A percentile compares a stretch with the other conserved stretches of the same genome.
Conservation (phyloP, 2,797 vertebrate species). For the Macropus fuliginosus region DNA sequence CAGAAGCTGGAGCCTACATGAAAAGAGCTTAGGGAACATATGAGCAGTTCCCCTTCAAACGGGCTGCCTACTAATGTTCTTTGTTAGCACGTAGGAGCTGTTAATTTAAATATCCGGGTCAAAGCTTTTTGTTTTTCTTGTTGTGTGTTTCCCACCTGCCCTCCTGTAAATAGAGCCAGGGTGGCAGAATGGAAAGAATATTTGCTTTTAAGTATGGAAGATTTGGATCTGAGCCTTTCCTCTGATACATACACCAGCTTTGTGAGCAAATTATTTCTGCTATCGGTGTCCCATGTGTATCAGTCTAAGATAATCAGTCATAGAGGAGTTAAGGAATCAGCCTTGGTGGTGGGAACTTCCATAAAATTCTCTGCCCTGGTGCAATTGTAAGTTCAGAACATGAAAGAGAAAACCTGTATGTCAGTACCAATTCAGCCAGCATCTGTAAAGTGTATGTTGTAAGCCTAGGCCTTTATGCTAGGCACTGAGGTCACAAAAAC, state of each 20-base stretch:
- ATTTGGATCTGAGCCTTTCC: background rate
- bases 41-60: constrained; percentile 60
- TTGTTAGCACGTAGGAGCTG: constrained; percentile 43
- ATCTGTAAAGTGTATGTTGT: background rate
- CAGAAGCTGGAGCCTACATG: constrained; percentile 54
- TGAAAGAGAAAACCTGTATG: background rate
- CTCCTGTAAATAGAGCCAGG: background rate
- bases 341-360: background rate
- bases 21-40: constrained; percentile 50
- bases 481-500: background rate
- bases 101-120: constrained; percentile 57
- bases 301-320: background rate
- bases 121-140: constrained; percentile 10
- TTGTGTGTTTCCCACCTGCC: background rate
- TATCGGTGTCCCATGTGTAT: background rate
- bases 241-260: background rate
- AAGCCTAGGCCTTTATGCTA: background rate
- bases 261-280: background rate
- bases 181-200: background rate
- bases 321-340: background rate
- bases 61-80: background rate
- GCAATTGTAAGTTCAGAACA: background rate
- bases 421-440: background rate
- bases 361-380: background rate
- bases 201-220: background rate